Percentiles rank a stretch among this genome's conserved stretches.
phyloP scores from a whole-genome alignment of 2,113 vertebrate species.

The Isichthys henryi region DNA sequence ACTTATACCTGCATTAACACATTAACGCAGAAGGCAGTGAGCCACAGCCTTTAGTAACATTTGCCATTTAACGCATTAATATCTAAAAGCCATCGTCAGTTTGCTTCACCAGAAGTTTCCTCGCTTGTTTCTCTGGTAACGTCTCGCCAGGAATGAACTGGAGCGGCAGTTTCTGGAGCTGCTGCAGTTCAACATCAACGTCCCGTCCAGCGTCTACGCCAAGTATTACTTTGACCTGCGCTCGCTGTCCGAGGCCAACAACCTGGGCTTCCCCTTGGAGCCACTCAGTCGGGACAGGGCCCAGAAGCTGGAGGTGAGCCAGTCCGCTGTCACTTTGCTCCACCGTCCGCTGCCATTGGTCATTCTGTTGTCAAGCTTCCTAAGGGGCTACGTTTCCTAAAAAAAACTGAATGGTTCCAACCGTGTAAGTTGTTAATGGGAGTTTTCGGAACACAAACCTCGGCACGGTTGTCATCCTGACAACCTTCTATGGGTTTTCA shows the following conservation, averaged over 20 bases:
- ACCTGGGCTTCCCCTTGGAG: constrained; percentile 89
- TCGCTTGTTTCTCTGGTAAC: background rate
- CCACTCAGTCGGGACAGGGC: constrained; percentile 92
- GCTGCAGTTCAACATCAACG: constrained; percentile 98
- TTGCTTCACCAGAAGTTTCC: background rate
- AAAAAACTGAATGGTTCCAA: background rate
- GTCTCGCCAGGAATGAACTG: constrained; percentile 80
- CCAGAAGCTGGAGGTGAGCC: constrained; percentile 88
- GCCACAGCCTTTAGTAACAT: background rate
- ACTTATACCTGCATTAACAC: no score
- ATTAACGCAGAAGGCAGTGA: background rate
- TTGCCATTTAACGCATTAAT: background rate
- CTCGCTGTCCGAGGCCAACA: constrained; percentile 92
- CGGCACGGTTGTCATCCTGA: background rate
- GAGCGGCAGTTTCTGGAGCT: constrained; percentile 96
- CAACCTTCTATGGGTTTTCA: background rate
- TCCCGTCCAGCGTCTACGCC: constrained; percentile 97
- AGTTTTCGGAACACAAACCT: background rate
- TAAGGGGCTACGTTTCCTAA: background rate
- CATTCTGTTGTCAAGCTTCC: background rate
- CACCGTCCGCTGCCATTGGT: background rate
- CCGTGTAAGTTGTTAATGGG: background rate
- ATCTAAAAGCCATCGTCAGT: background rate
- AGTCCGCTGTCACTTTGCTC: background rate
- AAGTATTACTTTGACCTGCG: constrained; percentile 99